Evolutionary conservation across 37 sponge, comb jelly and placozoan genomes (phyloP).

Genomic region (Crambe crambe): DNA sequence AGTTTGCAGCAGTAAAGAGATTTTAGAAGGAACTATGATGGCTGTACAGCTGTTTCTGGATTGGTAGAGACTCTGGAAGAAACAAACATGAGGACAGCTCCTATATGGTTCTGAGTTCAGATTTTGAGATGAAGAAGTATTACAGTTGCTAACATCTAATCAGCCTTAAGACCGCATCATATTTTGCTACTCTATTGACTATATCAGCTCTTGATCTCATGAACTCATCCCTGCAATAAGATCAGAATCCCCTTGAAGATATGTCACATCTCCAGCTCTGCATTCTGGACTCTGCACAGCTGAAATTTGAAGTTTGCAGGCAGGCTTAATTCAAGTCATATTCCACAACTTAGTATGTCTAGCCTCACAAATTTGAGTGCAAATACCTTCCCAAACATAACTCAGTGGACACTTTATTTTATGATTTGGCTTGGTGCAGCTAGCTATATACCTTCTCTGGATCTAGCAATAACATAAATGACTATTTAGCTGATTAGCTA

Average conservation of each 20-base stretch:
- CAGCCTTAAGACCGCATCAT: not conserved
- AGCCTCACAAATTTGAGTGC: slow-evolving; percentile 72
- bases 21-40: slow-evolving; percentile 58
- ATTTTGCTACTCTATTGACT: slow-evolving; percentile 54
- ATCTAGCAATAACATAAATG: slow-evolving; percentile 52
- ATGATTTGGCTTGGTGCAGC: slow-evolving; percentile 69
- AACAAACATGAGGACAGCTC: not conserved
- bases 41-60: slow-evolving; percentile 67
- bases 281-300: slow-evolving; percentile 72
- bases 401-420: slow-evolving; percentile 49
- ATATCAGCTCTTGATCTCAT: slow-evolving; percentile 57
- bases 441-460: slow-evolving; percentile 45
- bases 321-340: slow-evolving; percentile 12
- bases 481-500: not conserved
- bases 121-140: not conserved
- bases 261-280: slow-evolving; percentile 62
- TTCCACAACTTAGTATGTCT: slow-evolving; percentile 69
- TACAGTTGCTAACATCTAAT: not conserved
- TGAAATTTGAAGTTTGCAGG: slow-evolving; percentile 63
- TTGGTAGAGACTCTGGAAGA: slow-evolving; percentile 10
- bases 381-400: slow-evolving; percentile 30
- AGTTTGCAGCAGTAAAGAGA: slow-evolving; percentile 28
- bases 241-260: slow-evolving; percentile 25
- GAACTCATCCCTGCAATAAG: slow-evolving; percentile 31
- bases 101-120: slow-evolving; percentile 29